These are phyloP conservation scores for Metopia argyrocephala DNA, from an alignment of 2,888 invertebrate genomes.

Conservation along the genomic window DNA sequence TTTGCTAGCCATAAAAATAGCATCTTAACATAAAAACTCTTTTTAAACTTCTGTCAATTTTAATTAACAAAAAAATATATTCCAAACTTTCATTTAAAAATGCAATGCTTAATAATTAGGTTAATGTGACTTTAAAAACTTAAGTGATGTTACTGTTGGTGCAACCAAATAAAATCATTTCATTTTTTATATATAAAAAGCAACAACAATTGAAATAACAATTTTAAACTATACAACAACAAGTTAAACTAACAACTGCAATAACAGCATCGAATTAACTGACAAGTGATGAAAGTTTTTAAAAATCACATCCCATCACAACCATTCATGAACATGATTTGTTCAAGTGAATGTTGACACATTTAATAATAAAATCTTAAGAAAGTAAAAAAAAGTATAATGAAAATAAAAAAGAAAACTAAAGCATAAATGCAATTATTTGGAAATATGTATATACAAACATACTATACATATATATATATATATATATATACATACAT, in stretches of 20 bases:
- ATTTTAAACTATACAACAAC: neutral
- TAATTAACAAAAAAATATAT: too few relatives aligned
- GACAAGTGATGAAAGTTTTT: slow-evolving; percentile 59
- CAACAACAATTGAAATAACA: slow-evolving; percentile 1
- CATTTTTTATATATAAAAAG: slow-evolving; percentile 4
- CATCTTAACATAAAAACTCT: too few relatives aligned
- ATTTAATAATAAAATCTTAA: slow-evolving; percentile 45
- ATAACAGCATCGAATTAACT: slow-evolving; percentile 21
- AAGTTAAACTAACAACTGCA: slow-evolving; percentile 3
- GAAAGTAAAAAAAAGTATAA: slow-evolving; percentile 37
- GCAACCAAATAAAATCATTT: slow-evolving; percentile 20
- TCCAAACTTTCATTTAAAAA: too few relatives aligned
- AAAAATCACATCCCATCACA: slow-evolving; percentile 37
- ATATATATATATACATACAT: too few relatives aligned
- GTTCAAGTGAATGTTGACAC: slow-evolving; percentile 61
- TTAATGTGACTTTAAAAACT: slow-evolving; percentile 40
- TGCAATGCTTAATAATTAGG: slow-evolving; percentile 22
- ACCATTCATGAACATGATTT: slow-evolving; percentile 43
- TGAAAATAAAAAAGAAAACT: neutral
- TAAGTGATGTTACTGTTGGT: neutral
- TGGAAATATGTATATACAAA: too few relatives aligned
- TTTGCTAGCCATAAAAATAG: too few relatives aligned
- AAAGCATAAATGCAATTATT: slow-evolving; percentile 50
- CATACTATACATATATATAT: too few relatives aligned
- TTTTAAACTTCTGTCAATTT: too few relatives aligned